Percentiles rank a stretch among this genome's conserved stretches.
Conservation (phyloP, 2,113 vertebrate species). For the Castor canadensis region DNA sequence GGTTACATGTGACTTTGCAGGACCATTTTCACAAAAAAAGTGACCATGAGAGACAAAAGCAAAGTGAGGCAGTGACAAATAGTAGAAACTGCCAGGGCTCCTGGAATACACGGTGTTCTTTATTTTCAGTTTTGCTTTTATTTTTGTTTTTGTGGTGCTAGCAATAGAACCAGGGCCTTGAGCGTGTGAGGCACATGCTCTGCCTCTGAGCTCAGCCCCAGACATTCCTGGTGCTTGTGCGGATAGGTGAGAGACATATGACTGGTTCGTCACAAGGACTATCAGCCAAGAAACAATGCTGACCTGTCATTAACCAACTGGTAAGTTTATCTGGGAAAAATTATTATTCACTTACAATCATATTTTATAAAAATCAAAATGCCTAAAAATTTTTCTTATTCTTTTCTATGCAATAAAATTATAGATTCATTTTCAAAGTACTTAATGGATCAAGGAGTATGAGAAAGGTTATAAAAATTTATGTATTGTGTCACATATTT, state of each 20-base stretch:
- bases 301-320: neutral
- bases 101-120: neutral
- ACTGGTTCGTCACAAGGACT: neutral
- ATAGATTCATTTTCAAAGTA: constrained; percentile 7
- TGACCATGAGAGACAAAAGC: neutral
- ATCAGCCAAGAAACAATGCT: neutral
- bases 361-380: neutral
- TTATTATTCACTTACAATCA: neutral
- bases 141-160: neutral
- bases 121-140: neutral
- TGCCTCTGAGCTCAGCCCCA: neutral
- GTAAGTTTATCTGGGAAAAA: neutral
- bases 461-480: neutral
- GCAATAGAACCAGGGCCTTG: neutral
- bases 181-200: too few relatives aligned
- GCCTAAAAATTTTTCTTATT: neutral
- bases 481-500: neutral
- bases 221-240: neutral
- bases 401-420: neutral
- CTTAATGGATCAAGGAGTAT: neutral
- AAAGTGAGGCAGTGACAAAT: neutral
- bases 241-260: neutral
- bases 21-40: neutral
- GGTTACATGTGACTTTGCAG: neutral
- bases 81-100: neutral